Evolutionary conservation across 2,113 vertebrate species (phyloP).

Genomic region (Daphoenositta chrysoptera): DNA sequence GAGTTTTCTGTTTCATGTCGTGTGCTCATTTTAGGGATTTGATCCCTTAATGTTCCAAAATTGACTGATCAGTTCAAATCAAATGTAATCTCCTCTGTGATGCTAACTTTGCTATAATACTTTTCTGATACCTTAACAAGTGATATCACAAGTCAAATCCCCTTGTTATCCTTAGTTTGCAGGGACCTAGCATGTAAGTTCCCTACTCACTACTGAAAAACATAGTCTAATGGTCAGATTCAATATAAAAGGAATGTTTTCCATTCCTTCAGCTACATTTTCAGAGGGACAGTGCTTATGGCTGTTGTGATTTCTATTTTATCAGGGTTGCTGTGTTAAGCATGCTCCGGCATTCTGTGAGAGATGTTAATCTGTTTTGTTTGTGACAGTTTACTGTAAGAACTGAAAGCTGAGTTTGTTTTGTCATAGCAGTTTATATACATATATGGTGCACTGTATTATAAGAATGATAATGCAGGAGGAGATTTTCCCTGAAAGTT

Average conservation of each 20-base stretch:
- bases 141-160: background rate
- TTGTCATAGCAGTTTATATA: background rate
- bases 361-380: background rate
- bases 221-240: background rate
- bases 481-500: background rate
- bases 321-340: background rate
- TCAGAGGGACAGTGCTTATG: background rate
- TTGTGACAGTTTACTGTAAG: background rate
- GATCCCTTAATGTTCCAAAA: background rate
- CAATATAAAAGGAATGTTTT: background rate
- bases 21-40: background rate
- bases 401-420: background rate
- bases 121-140: background rate
- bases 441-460: background rate
- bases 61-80: background rate
- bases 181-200: background rate
- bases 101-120: background rate
- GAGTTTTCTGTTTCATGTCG: background rate
- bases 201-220: background rate
- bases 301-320: background rate
- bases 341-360: background rate
- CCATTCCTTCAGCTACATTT: background rate
- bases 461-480: background rate
- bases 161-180: background rate
- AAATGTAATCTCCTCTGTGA: background rate